Evolutionary conservation across 1,140 invertebrate genomes (phyloP), one percentile per base, ranked within the genome.

Genomic region (Pectinophora gossypiella): DNA sequence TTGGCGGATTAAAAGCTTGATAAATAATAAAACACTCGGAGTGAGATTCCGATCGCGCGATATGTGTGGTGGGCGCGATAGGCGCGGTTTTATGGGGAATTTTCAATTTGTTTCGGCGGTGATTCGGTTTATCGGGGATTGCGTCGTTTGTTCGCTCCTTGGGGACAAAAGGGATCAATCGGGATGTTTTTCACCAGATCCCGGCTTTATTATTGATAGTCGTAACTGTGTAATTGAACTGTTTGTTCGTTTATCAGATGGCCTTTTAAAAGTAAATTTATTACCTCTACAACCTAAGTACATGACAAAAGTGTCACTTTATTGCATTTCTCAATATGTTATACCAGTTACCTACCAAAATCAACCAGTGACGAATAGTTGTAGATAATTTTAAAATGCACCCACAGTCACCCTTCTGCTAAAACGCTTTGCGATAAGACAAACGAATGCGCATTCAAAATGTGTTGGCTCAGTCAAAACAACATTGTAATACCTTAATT

Each of bases 1-100:
- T 59, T 59, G 54, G 57, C 64, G 77, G 82, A 81, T 85, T 85
- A 81, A 71, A 68, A 64, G 68, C 69, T 72, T 73, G 65, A 73
- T 77, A 74, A 80, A 77, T 78, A 79, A 82, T 82, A 81, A 81
- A 79, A 76, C 70, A 79, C 59, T 71, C 64, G 59, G 56, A 47
- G 54, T 62, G 61, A 56, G 61, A 48, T 64, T 62, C 50, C 58
- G 54, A 56, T 56, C 47, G 51, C 51, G 43, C 36, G 36, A 52
- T 51, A 15, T 40, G 36, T 15, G 35, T 12, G 10, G 36, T 36
- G 44, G 21, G 45, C 54, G 54, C 54, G 57, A 55, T 54, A 45
- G 56, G 66, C 55, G 62, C 36, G 36, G 65, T 66, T 72, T 70
- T 72, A 68, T 70, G 65, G 73, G 59, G 53, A 59, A 54, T 71